A percentile compares a stretch with the other conserved stretches of the same genome.
phyloP scores from a whole-genome alignment of 2,888 invertebrate species.

The Drosophila meridionalis region DNA sequence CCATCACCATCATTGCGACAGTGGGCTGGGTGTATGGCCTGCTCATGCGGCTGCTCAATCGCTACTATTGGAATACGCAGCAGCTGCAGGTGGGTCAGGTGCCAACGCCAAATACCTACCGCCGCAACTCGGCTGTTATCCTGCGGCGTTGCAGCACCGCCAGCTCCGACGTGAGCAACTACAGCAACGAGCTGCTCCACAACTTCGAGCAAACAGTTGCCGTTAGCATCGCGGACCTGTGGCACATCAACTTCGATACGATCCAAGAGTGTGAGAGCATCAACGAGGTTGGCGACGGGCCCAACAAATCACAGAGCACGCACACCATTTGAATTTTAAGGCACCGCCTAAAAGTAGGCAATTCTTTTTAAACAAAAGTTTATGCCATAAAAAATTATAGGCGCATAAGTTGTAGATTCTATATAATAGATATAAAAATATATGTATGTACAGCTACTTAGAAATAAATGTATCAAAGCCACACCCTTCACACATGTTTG shows the following conservation, averaged over 20 bases:
- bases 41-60: slow-evolving; percentile 80
- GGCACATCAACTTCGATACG: slow-evolving; percentile 73
- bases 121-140: slow-evolving; percentile 75
- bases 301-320: slow-evolving; percentile 42
- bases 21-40: slow-evolving; percentile 81
- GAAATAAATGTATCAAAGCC: slow-evolving; percentile 5
- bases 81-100: slow-evolving; percentile 76
- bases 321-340: slow-evolving; percentile 53
- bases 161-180: slow-evolving; percentile 66
- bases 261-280: slow-evolving; percentile 56
- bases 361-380: background rate
- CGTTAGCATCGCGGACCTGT: slow-evolving; percentile 80
- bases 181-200: slow-evolving; percentile 48
- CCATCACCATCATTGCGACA: slow-evolving; percentile 81
- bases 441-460: slow-evolving; percentile 2
- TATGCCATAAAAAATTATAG: slow-evolving; percentile 21
- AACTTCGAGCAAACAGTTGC: slow-evolving; percentile 67
- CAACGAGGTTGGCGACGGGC: slow-evolving; percentile 23
- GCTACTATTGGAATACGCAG: slow-evolving; percentile 81
- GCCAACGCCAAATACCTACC: slow-evolving; percentile 80
- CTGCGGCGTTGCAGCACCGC: slow-evolving; percentile 74
- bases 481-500: slow-evolving; percentile 16
- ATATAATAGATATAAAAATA: background rate
- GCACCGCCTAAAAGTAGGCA: slow-evolving; percentile 51
- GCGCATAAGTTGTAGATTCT: background rate